Percentiles rank a stretch among this genome's conserved stretches.
These are phyloP conservation scores for Zaprionus africanus DNA, from an alignment of 1,140 invertebrate species.

Conservation along the genomic window DNA sequence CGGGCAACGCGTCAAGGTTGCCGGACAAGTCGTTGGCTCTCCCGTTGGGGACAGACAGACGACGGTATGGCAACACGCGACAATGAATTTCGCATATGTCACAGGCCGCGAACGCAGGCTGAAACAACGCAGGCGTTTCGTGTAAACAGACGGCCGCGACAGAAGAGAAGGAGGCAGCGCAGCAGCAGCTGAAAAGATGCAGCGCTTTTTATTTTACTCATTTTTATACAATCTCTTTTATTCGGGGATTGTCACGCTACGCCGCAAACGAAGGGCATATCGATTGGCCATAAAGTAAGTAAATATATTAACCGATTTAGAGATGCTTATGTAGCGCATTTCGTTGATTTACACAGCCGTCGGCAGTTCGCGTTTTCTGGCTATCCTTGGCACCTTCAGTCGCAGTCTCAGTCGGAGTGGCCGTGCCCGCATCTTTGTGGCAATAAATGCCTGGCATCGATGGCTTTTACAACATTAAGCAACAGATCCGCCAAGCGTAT, in stretches of 20 bases:
- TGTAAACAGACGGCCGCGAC: slow-evolving; percentile 58
- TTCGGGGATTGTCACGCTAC: slow-evolving; percentile 73
- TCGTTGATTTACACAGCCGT: neutral
- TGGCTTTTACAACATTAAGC: slow-evolving; percentile 64
- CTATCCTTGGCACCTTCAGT: slow-evolving; percentile 68
- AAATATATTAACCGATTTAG: neutral
- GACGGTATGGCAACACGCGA: slow-evolving; percentile 67
- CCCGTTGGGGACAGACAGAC: neutral
- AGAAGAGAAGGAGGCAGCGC: neutral
- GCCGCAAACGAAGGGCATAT: neutral
- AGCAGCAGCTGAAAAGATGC: slow-evolving; percentile 69
- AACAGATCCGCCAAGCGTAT: slow-evolving; percentile 45
- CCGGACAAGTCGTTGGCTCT: slow-evolving; percentile 74
- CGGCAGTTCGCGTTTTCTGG: slow-evolving; percentile 20
- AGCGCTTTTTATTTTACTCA: slow-evolving; percentile 33
- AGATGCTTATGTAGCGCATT: slow-evolving; percentile 25
- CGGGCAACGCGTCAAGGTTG: slow-evolving; percentile 68
- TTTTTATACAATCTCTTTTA: slow-evolving; percentile 73
- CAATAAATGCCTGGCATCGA: slow-evolving; percentile 80
- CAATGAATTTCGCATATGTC: slow-evolving; percentile 82
- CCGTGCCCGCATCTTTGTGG: slow-evolving; percentile 16
- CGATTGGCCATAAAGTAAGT: neutral
- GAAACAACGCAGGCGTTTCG: slow-evolving; percentile 36
- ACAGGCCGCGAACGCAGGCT: slow-evolving; percentile 51
- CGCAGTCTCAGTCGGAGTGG: neutral